Percentiles rank a stretch among this genome's conserved stretches.
These are phyloP conservation scores for Plagodis pulveraria DNA, from an alignment of 2,888 invertebrate species.

Conservation along the genomic window DNA sequence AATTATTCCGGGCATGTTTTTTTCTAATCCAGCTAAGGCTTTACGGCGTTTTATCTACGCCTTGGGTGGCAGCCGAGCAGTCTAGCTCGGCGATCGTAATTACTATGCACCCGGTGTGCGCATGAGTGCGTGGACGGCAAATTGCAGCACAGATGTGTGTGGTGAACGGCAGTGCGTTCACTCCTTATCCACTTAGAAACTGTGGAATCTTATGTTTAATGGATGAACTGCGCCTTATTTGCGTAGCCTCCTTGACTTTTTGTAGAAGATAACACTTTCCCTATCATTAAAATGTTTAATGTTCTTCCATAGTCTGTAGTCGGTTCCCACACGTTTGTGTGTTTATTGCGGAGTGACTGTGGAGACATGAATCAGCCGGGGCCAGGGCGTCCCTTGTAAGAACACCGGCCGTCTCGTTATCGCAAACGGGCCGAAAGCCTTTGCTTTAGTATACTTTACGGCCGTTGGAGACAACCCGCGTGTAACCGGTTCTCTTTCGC, in stretches of 20 bases:
- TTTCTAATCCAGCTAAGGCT: slow-evolving; percentile 44
- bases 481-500: slow-evolving; percentile 46
- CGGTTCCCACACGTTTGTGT: slow-evolving; percentile 16
- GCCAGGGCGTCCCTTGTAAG: slow-evolving; percentile 50
- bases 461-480: slow-evolving; percentile 22
- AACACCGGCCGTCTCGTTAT: slow-evolving; percentile 42
- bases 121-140: slow-evolving; percentile 46
- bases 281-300: slow-evolving; percentile 7
- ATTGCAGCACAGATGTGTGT: slow-evolving; percentile 36
- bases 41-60: slow-evolving; percentile 38
- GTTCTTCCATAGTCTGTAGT: slow-evolving; percentile 9
- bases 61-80: slow-evolving; percentile 69
- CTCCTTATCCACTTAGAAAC: slow-evolving; percentile 36
- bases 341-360: slow-evolving; percentile 32
- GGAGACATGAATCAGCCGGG: slow-evolving; percentile 49
- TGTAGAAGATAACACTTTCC: slow-evolving; percentile 23
- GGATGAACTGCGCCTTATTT: slow-evolving; percentile 30
- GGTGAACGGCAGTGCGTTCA: slow-evolving; percentile 40
- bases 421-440: slow-evolving; percentile 33
- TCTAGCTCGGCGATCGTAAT: slow-evolving; percentile 55
- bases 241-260: slow-evolving; percentile 28
- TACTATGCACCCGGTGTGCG: slow-evolving; percentile 50
- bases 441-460: slow-evolving; percentile 15
- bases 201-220: slow-evolving; percentile 36
- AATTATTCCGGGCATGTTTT: slow-evolving; percentile 23